These are phyloP conservation scores for Tylochromis polylepis DNA, from an alignment of 2,113 vertebrate genomes.

Conservation along the genomic window DNA sequence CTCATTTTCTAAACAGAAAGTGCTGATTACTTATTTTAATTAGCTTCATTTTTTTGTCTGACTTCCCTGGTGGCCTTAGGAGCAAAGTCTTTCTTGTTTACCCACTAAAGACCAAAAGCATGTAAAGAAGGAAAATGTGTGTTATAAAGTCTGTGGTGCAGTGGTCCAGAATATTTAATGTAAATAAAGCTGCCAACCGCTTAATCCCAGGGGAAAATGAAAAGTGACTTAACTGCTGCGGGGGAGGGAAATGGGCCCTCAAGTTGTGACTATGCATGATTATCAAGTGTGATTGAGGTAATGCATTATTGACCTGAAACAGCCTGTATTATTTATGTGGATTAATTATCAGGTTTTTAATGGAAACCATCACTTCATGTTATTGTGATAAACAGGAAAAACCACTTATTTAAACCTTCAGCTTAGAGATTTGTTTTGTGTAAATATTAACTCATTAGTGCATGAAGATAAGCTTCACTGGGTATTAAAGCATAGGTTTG, in stretches of 20 bases:
- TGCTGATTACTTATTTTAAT: conserved; percentile 37
- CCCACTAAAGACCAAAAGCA: conserved; percentile 12
- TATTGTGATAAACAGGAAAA: neutral
- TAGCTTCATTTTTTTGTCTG: conserved; percentile 8
- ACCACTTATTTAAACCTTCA: neutral
- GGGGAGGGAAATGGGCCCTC: neutral
- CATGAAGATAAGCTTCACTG: neutral
- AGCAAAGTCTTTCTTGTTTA: conserved; percentile 30
- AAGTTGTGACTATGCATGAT: conserved; percentile 50
- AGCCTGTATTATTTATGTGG: neutral
- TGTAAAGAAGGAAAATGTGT: neutral
- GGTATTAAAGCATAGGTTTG: neutral
- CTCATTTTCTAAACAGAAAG: conserved; percentile 9
- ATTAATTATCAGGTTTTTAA: conserved; percentile 22
- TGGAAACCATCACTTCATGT: neutral
- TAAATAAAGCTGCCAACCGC: conserved; percentile 48
- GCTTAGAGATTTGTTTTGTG: neutral
- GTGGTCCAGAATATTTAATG: conserved; percentile 44
- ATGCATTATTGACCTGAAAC: neutral
- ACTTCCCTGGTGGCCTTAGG: neutral
- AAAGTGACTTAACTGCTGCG: conserved; percentile 36
- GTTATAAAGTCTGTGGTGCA: conserved; percentile 9
- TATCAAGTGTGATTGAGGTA: conserved; percentile 17
- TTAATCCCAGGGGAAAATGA: conserved; percentile 45
- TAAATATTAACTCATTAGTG: neutral